Evolutionary conservation across 2,888 invertebrate genomes (phyloP).

Genomic region (Palloptera scutellata): DNA sequence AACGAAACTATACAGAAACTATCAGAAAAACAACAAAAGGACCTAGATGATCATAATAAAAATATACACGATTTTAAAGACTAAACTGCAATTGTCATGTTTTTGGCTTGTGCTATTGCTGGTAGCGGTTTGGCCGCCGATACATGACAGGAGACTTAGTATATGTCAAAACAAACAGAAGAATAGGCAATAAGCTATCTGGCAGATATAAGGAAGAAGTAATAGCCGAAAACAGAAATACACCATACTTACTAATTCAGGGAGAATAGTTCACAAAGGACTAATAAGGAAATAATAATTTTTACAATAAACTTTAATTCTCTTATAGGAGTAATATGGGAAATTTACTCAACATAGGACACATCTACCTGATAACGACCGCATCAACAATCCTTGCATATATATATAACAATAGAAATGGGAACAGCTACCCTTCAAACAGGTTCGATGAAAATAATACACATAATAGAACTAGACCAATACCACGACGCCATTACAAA

Average conservation of each 20-base stretch:
- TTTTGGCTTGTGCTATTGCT: slow-evolving; percentile 18
- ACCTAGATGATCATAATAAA: not conserved
- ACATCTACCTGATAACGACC: not conserved
- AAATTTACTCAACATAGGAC: not conserved
- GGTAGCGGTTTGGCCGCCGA: slow-evolving; percentile 10
- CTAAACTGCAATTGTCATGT: slow-evolving; percentile 11
- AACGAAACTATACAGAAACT: slow-evolving; percentile 1
- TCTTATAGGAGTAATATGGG: not conserved
- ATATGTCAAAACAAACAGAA: slow-evolving; percentile 1
- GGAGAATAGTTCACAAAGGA: slow-evolving; percentile 9
- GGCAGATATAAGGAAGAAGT: not conserved
- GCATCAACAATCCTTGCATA: not conserved
- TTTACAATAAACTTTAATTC: too few relatives aligned
- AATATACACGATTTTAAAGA: not conserved
- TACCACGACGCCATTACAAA: slow-evolving; percentile 17
- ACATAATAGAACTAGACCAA: slow-evolving; percentile 7
- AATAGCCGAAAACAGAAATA: slow-evolving; percentile 5
- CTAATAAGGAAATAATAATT: slow-evolving; percentile 10
- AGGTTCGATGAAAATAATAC: slow-evolving; percentile 12
- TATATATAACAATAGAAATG: slow-evolving; percentile 13
- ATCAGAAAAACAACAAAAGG: not conserved
- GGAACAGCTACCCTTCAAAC: slow-evolving; percentile 23
- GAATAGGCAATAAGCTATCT: slow-evolving; percentile 1
- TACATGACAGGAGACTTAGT: not conserved
- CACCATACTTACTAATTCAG: not conserved